A percentile compares a stretch with the other conserved stretches of the same genome.
Conservation (phyloP, 2,888 invertebrate species). For the Drosophila imparisetae region DNA sequence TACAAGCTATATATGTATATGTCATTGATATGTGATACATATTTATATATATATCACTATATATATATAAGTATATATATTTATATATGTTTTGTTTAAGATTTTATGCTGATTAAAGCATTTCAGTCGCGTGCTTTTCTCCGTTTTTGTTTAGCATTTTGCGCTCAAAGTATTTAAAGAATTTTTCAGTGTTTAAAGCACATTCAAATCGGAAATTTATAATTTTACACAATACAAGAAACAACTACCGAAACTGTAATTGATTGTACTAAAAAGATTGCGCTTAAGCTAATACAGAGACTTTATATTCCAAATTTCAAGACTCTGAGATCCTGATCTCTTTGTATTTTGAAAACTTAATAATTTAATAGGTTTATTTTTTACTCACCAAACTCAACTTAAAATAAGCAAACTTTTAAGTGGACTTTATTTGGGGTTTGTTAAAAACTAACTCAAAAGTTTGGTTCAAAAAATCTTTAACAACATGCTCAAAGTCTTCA, state of each 20-base stretch:
- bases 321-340: background rate
- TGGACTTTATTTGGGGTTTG: conserved; percentile 9
- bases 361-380: background rate
- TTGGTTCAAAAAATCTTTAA: background rate
- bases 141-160: background rate
- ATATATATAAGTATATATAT: conserved; percentile 6
- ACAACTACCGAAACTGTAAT: no score
- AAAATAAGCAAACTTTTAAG: background rate
- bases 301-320: background rate
- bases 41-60: background rate
- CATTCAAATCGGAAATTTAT: background rate
- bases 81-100: conserved; percentile 21
- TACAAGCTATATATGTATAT: conserved; percentile 26
- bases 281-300: background rate
- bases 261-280: background rate
- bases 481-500: conserved; percentile 9
- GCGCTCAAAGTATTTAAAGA: background rate
- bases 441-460: conserved; percentile 1
- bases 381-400: no score
- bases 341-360: no score
- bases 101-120: conserved; percentile 46
- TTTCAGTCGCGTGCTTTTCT: conserved; percentile 5
- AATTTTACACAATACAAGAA: background rate
- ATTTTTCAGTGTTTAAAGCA: background rate
- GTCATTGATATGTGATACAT: conserved; percentile 40